Evolutionary conservation across 2,797 vertebrate genomes (phyloP).

Genomic region (Clarias laeviceps): DNA sequence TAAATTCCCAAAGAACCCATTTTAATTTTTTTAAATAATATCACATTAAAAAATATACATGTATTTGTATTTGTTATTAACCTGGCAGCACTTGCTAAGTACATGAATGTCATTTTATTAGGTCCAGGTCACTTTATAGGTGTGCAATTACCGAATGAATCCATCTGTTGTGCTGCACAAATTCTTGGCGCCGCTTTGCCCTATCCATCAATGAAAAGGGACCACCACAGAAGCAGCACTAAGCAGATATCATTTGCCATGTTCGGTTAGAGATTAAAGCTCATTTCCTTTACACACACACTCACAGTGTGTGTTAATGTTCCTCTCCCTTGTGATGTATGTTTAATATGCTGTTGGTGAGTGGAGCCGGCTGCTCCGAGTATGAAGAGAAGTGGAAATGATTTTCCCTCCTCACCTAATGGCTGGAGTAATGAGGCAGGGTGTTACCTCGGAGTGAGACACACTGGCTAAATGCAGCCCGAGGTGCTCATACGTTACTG

Average conservation of each 20-base stretch:
- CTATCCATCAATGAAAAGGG: background rate
- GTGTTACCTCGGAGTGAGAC: constrained; percentile 44
- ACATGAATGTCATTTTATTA: background rate
- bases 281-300: constrained; percentile 5
- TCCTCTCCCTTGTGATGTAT: constrained; percentile 12
- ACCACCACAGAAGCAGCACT: background rate
- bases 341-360: constrained; percentile 3
- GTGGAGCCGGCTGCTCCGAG: background rate
- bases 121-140: background rate
- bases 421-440: constrained; percentile 33
- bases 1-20: no score
- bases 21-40: no score
- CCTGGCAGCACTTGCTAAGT: background rate
- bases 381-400: constrained; percentile 23
- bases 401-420: constrained; percentile 21
- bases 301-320: constrained; percentile 10
- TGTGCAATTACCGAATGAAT: background rate
- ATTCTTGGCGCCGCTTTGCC: background rate
- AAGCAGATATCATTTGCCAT: background rate
- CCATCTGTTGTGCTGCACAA: constrained; percentile 4
- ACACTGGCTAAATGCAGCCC: constrained; percentile 27
- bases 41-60: background rate
- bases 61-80: background rate
- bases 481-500: constrained; percentile 38
- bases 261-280: background rate